These are phyloP conservation scores for Trachemys scripta DNA, from an alignment of 2,113 vertebrate species.

Conservation along the genomic window DNA sequence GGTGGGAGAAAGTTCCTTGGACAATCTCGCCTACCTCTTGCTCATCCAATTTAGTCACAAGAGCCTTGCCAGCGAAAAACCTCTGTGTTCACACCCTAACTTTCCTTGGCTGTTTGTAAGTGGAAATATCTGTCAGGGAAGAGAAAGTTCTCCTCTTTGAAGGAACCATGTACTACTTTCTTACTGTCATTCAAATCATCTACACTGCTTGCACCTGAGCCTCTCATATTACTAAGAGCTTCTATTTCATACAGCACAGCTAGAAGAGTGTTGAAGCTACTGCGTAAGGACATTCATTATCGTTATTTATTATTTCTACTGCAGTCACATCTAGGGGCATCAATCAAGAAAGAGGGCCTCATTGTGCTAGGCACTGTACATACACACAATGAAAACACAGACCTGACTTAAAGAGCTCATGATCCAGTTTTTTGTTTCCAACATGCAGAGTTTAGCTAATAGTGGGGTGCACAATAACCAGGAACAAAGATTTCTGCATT, in stretches of 20 bases:
- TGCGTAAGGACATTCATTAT: background rate
- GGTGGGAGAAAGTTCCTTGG: background rate
- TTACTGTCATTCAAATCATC: background rate
- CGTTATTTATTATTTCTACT: background rate
- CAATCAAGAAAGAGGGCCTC: rapidly evolving
- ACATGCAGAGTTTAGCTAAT: background rate
- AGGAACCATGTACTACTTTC: slow-evolving; percentile 1
- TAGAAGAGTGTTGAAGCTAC: background rate
- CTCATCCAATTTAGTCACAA: background rate
- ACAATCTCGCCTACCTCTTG: background rate
- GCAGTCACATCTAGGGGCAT: background rate
- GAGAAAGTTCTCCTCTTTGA: background rate
- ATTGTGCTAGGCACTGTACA: background rate
- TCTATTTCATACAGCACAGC: background rate
- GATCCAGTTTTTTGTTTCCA: background rate
- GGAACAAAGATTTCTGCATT: background rate
- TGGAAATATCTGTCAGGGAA: background rate
- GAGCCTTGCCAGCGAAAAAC: background rate
- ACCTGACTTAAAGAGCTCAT: background rate
- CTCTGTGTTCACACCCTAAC: background rate
- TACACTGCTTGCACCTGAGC: background rate
- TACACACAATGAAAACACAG: rapidly evolving
- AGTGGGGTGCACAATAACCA: background rate
- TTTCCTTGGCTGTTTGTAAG: background rate
- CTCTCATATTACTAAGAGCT: background rate